Evolutionary conservation across 2,797 vertebrate genomes (phyloP).

Genomic region (Chlorospingus semifuscus): DNA sequence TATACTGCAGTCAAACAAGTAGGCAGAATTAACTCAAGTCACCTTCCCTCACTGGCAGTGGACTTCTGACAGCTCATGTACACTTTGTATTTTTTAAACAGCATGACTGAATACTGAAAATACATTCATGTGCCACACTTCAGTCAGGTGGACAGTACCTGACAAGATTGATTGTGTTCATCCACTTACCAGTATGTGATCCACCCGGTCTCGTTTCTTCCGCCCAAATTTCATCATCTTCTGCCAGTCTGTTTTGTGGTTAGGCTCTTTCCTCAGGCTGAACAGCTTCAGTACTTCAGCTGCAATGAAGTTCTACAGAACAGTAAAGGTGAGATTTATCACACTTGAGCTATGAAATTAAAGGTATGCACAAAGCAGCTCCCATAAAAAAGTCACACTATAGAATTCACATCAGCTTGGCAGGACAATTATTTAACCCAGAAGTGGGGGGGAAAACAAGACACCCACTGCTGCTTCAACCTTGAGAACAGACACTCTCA

Average conservation of each 20-base stretch:
- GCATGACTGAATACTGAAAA: background rate
- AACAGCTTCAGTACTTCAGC: constrained; percentile 89
- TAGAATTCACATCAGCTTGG: background rate
- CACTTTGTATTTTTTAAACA: background rate
- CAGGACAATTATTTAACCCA: background rate
- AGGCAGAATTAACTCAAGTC: background rate
- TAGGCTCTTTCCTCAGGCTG: constrained; percentile 85
- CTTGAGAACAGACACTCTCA: background rate
- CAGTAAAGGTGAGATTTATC: background rate
- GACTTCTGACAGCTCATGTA: background rate
- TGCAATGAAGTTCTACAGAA: constrained; percentile 81
- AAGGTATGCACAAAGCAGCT: background rate
- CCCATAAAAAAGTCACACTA: background rate
- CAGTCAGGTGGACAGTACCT: background rate
- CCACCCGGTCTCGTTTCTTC: constrained; percentile 95
- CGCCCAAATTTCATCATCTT: constrained; percentile 98
- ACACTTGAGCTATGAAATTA: background rate
- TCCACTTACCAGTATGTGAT: constrained; percentile 91
- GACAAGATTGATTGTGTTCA: background rate
- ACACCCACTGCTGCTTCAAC: background rate
- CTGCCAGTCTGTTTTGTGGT: constrained; percentile 95
- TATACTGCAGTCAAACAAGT: background rate
- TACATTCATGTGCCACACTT: background rate
- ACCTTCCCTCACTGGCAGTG: background rate
- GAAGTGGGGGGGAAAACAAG: fast-evolving